Evolutionary conservation across 2,797 vertebrate species (phyloP).

Genomic region (Tenualosa thibaudeaui): DNA sequence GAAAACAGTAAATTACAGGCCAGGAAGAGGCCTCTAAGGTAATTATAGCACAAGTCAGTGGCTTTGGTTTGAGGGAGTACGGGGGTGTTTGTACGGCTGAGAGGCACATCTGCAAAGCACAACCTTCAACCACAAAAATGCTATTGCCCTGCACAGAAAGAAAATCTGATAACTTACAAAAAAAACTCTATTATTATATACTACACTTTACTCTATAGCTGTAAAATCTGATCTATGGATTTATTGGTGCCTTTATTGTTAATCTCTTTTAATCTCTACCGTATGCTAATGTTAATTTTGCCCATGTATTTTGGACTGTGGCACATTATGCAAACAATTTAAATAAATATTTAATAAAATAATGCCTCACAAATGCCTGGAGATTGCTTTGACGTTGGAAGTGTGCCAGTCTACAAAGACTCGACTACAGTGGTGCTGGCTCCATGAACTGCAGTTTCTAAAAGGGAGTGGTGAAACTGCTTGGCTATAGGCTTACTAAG

Average conservation of each 20-base stretch:
- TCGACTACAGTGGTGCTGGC: not conserved
- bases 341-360: too few species aligned
- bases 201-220: not conserved
- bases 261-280: too few species aligned
- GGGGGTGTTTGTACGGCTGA: not conserved
- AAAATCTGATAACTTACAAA: not conserved
- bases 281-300: too few species aligned
- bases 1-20: conserved; percentile 7
- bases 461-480: not conserved
- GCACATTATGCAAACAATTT: not conserved
- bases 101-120: conserved; percentile 30
- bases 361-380: not conserved
- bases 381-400: not conserved
- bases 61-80: not conserved
- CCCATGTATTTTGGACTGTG: not conserved
- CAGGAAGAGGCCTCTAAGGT: not conserved
- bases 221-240: not conserved
- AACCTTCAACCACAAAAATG: conserved; percentile 27
- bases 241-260: not conserved
- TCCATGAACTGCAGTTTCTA: not conserved
- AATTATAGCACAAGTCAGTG: conserved; percentile 4
- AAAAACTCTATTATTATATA: too few species aligned
- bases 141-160: not conserved
- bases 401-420: not conserved
- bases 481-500: not conserved